These are phyloP conservation scores for Aphrophora alni DNA, from an alignment of 2,888 invertebrate species.

Conservation along the genomic window DNA sequence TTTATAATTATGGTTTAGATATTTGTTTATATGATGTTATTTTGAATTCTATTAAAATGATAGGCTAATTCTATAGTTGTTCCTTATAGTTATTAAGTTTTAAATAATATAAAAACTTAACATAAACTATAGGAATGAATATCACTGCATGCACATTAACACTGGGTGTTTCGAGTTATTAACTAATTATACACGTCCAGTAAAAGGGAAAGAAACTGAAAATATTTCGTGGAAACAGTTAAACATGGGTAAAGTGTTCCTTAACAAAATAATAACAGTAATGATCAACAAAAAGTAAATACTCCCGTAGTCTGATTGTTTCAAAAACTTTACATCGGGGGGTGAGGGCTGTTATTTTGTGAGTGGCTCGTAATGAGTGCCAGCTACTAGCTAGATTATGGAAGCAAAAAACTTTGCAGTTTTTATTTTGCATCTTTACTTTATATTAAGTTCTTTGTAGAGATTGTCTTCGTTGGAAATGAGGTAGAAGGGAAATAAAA, in stretches of 20 bases:
- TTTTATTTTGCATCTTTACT: not conserved
- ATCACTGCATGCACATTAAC: too few relatives aligned
- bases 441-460: not conserved
- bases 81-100: too few relatives aligned
- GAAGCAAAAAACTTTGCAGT: not conserved
- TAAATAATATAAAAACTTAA: too few relatives aligned
- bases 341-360: not conserved
- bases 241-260: not conserved
- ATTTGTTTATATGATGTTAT: too few relatives aligned
- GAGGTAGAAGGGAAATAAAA: too few relatives aligned
- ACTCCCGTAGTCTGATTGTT: not conserved
- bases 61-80: too few relatives aligned
- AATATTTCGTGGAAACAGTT: not conserved
- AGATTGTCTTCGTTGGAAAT: too few relatives aligned
- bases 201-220: not conserved
- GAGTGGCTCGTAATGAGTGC: not conserved
- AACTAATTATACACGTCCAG: too few relatives aligned
- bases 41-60: too few relatives aligned
- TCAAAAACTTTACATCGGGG: not conserved
- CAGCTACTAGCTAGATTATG: not conserved
- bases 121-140: too few relatives aligned
- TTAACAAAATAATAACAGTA: slow-evolving; percentile 6
- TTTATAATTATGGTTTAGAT: too few relatives aligned
- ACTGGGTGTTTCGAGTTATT: too few relatives aligned
- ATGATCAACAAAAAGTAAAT: slow-evolving; percentile 5